These are phyloP conservation scores for Gadus macrocephalus DNA, from an alignment of 2,113 vertebrate genomes.

Conservation along the genomic window DNA sequence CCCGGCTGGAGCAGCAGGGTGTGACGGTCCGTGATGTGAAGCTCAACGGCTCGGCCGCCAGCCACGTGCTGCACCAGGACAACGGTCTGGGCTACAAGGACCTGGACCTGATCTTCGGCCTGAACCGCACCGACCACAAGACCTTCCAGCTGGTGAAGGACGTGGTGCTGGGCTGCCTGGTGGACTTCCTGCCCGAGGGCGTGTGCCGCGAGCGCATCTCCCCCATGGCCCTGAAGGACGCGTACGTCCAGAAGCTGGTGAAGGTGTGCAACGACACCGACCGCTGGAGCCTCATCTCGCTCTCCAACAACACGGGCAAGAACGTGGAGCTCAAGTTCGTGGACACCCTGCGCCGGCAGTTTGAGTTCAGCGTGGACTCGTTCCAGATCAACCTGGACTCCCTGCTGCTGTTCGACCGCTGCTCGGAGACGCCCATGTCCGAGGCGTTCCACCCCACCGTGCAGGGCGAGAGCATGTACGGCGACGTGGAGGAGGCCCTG, in stretches of 20 bases:
- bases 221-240: constrained; percentile 86
- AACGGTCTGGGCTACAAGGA: constrained; percentile 92
- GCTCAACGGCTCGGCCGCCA: constrained; percentile 90
- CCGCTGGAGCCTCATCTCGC: constrained; percentile 93
- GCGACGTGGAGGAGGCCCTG: constrained; percentile 86
- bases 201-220: constrained; percentile 89
- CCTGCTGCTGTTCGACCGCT: constrained; percentile 84
- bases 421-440: constrained; percentile 84
- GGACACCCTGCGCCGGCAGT: constrained; percentile 85
- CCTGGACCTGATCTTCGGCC: constrained; percentile 88
- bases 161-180: constrained; percentile 88
- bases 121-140: constrained; percentile 77
- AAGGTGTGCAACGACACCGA: constrained; percentile 92
- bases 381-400: constrained; percentile 95
- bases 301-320: constrained; percentile 92
- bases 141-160: constrained; percentile 87
- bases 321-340: constrained; percentile 92
- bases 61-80: constrained; percentile 86
- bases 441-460: constrained; percentile 90
- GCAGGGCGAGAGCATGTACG: constrained; percentile 89
- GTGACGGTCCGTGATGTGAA: constrained; percentile 78
- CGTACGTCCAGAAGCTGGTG: constrained; percentile 91
- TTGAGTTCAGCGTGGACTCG: constrained; percentile 90
- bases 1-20: constrained; percentile 83
- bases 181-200: constrained; percentile 86